These are phyloP conservation scores for Trissoscelio sp. DNA, from an alignment of 2,888 invertebrate genomes.

Conservation along the genomic window DNA sequence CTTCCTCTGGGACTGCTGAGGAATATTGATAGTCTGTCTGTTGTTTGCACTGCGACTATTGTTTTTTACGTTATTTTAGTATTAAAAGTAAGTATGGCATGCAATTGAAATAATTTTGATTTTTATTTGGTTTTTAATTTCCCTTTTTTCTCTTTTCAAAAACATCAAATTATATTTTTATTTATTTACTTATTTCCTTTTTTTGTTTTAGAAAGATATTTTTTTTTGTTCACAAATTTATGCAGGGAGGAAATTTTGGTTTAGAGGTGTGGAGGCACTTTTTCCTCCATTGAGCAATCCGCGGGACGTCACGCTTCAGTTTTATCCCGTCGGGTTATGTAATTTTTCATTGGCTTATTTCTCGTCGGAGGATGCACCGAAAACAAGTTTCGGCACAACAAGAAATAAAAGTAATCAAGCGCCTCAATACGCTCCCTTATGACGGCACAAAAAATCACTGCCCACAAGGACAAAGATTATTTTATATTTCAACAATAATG, in stretches of 20 bases:
- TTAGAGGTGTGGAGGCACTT: slow-evolving; percentile 13
- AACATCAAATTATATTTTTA: no score
- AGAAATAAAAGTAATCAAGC: slow-evolving; percentile 22
- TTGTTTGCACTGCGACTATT: slow-evolving; percentile 94
- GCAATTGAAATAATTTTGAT: no score
- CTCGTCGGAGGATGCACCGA: slow-evolving; percentile 37
- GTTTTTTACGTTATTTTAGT: slow-evolving; percentile 96
- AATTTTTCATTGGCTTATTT: slow-evolving; percentile 46
- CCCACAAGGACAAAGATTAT: slow-evolving; percentile 10
- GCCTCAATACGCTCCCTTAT: slow-evolving; percentile 18
- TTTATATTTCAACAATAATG: no score
- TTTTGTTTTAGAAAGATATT: no score
- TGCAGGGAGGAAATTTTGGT: no score
- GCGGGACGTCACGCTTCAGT: neutral
- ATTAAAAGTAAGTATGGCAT: slow-evolving; percentile 91
- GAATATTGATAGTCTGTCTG: slow-evolving; percentile 95
- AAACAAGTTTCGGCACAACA: slow-evolving; percentile 39
- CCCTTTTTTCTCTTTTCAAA: no score
- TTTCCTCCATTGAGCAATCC: slow-evolving; percentile 24
- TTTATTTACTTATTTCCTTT: no score
- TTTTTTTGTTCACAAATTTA: no score
- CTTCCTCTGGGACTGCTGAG: slow-evolving; percentile 94
- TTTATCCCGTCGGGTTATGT: slow-evolving; percentile 37
- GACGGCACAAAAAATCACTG: slow-evolving; percentile 20
- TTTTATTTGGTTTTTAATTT: no score